Evolutionary conservation across 2,888 invertebrate genomes (phyloP).

Genomic region (Norana najaformis): DNA sequence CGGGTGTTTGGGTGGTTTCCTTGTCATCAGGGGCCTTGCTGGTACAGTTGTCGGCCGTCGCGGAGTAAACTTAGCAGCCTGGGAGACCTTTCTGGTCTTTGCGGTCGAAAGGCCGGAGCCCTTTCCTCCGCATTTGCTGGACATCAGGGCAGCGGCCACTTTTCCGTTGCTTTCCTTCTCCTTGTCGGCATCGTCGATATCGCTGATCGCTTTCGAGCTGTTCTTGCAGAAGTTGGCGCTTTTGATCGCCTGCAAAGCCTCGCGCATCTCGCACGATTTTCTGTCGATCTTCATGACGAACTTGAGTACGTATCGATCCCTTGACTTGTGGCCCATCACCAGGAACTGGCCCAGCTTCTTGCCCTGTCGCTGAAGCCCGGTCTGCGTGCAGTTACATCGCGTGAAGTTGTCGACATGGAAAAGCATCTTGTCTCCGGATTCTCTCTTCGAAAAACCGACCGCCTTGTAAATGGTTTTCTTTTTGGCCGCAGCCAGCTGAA

Average conservation of each 20-base stretch:
- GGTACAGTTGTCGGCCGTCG: neutral
- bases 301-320: neutral
- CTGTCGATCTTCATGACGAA: slow-evolving; percentile 18
- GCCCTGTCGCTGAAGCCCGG: neutral
- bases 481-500: neutral
- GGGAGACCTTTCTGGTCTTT: neutral
- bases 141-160: neutral
- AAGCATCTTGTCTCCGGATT: neutral
- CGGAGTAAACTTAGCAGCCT: neutral
- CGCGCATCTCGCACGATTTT: neutral
- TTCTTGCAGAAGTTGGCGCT: slow-evolving; percentile 18
- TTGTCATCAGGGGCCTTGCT: neutral
- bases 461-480: neutral
- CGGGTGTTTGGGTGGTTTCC: neutral
- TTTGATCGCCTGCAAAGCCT: neutral
- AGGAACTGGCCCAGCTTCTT: slow-evolving; percentile 14
- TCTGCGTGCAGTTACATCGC: slow-evolving; percentile 9
- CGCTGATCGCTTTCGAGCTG: neutral
- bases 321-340: neutral
- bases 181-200: neutral
- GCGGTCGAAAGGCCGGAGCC: neutral
- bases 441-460: slow-evolving; percentile 4
- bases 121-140: neutral
- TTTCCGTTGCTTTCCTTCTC: neutral
- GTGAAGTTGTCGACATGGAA: slow-evolving; percentile 7